Evolutionary conservation across 2,888 invertebrate species (phyloP).

Genomic region (Ophioninae sp.): DNA sequence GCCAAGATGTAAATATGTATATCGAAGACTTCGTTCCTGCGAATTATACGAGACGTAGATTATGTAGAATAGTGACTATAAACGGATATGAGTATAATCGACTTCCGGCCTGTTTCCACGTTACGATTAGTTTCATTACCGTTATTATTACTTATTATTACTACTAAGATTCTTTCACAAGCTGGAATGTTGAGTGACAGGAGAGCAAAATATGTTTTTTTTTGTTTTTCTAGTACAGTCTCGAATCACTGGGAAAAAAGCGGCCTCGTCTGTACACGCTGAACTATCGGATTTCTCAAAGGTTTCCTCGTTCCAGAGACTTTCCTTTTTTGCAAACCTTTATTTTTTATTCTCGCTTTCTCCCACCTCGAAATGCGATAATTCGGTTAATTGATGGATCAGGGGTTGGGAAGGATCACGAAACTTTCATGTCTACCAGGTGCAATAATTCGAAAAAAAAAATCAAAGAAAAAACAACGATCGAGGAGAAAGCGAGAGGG

Average conservation of each 20-base stretch:
- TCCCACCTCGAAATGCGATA: conserved; percentile 50
- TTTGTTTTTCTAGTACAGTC: conserved; percentile 18
- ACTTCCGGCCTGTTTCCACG: conserved; percentile 50
- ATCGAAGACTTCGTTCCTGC: conserved; percentile 58
- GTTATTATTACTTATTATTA: conserved; percentile 38
- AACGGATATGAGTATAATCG: conserved; percentile 57
- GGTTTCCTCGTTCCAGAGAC: conserved; percentile 1
- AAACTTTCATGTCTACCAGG: conserved; percentile 68
- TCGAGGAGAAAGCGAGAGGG: conserved; percentile 13
- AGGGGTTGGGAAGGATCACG: conserved; percentile 73
- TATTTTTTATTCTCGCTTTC: conserved; percentile 27
- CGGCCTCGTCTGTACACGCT: conserved; percentile 4
- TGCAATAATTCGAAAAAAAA: conserved; percentile 57
- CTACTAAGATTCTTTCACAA: conserved; percentile 44
- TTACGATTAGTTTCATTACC: conserved; percentile 23
- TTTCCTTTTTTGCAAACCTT: conserved; percentile 27
- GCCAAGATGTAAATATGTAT: conserved; percentile 38
- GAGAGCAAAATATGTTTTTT: conserved; percentile 42
- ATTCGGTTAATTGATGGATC: conserved; percentile 67
- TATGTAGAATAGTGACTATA: conserved; percentile 62
- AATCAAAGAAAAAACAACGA: neutral
- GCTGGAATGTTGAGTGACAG: conserved; percentile 65
- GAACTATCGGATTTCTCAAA: neutral
- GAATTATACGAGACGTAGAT: conserved; percentile 58
- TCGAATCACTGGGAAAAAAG: conserved; percentile 31